A percentile compares a stretch with the other conserved stretches of the same genome.
Evolutionary conservation across 1,140 invertebrate species (phyloP).

Genomic region (Drosophila oshimai): DNA sequence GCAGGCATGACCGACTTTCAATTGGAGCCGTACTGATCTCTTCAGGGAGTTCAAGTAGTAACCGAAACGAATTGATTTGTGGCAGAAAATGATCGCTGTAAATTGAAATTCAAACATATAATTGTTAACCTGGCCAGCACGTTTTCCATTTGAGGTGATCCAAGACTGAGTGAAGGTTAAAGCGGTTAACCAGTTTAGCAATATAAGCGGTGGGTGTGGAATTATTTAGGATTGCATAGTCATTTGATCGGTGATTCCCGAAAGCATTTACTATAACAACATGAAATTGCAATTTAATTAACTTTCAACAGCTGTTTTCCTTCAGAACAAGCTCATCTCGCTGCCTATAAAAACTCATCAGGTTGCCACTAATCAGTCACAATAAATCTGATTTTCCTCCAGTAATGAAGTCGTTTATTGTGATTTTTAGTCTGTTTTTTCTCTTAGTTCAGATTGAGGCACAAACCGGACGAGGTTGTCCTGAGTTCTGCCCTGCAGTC

Average conservation of each 20-base stretch:
- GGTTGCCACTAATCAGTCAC: neutral
- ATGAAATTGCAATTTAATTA: neutral
- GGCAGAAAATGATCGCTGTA: constrained; percentile 44
- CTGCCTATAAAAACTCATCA: constrained; percentile 11
- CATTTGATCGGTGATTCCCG: constrained; percentile 2
- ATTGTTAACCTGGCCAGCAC: constrained; percentile 38
- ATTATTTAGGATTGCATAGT: constrained; percentile 8
- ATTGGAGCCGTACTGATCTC: constrained; percentile 15
- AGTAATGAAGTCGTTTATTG: constrained; percentile 6
- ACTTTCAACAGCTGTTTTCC: constrained; percentile 13
- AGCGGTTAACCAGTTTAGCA: constrained; percentile 19
- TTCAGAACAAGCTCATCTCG: neutral
- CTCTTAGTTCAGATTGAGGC: neutral
- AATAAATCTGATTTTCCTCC: neutral
- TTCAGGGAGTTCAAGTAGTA: constrained; percentile 4
- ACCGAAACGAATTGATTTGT: constrained; percentile 47
- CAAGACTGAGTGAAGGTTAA: constrained; percentile 20
- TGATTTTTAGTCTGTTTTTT: neutral
- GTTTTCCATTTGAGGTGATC: constrained; percentile 24
- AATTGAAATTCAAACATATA: constrained; percentile 56
- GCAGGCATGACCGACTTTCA: constrained; percentile 36
- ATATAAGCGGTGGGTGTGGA: constrained; percentile 27
- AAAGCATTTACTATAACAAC: neutral
- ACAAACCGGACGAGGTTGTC: neutral
- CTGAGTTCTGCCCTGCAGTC: neutral